These are phyloP conservation scores for Phalacrocorax aristotelis DNA, from an alignment of 2,113 vertebrate genomes.

Conservation along the genomic window DNA sequence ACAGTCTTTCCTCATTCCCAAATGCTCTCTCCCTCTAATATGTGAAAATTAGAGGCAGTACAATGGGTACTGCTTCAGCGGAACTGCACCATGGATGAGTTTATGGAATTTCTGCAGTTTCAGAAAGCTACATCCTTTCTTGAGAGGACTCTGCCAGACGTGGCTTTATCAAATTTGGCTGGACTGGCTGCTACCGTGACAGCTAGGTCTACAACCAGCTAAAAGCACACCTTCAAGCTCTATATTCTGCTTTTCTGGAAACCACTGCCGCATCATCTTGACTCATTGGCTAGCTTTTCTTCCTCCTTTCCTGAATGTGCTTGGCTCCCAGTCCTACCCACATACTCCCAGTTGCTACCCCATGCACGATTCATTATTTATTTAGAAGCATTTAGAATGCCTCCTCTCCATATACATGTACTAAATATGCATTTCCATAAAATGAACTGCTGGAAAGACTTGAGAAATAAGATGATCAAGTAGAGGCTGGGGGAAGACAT, in stretches of 20 bases:
- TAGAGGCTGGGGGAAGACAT: not conserved
- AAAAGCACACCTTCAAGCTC: not conserved
- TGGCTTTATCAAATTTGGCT: rapidly evolving
- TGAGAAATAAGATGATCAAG: constrained; percentile 1
- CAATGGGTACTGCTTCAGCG: rapidly evolving
- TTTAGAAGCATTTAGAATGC: not conserved
- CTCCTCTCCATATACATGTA: not conserved
- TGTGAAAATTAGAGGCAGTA: constrained; percentile 51
- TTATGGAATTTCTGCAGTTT: constrained; percentile 37
- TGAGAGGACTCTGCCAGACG: not conserved
- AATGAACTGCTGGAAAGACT: constrained; percentile 1
- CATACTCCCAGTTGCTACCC: not conserved
- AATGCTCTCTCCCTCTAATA: constrained; percentile 17
- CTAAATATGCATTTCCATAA: not conserved
- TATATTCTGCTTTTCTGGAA: not conserved
- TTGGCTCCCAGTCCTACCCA: not conserved
- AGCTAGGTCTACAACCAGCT: not conserved
- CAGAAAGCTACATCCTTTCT: constrained; percentile 45
- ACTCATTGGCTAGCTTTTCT: not conserved
- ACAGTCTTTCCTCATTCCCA: not conserved
- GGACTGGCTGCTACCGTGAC: not conserved
- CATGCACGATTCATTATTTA: not conserved
- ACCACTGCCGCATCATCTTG: not conserved
- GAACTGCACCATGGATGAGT: not conserved
- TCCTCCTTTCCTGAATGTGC: not conserved